phyloP scores from a whole-genome alignment of 2,888 invertebrate species.

The Mesopsocus fuscifrons region DNA sequence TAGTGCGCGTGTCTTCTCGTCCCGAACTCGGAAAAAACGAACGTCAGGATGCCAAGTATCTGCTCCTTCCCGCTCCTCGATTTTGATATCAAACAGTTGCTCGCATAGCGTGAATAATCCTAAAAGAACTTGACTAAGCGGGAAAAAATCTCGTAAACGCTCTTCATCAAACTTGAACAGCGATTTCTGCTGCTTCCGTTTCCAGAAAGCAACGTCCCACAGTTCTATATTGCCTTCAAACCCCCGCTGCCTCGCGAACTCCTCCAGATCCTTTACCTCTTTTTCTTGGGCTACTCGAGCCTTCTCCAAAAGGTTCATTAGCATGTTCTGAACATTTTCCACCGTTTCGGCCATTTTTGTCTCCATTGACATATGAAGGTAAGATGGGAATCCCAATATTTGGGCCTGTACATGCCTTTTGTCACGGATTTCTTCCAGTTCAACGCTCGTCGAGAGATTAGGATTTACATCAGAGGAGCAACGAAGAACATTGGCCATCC shows the following conservation, averaged over 20 bases:
- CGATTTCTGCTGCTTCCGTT: slow-evolving; percentile 48
- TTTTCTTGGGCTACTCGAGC: slow-evolving; percentile 55
- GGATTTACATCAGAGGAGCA: slow-evolving; percentile 17
- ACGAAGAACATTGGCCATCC: slow-evolving; percentile 51
- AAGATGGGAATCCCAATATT: slow-evolving; percentile 58
- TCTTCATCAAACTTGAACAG: slow-evolving; percentile 52
- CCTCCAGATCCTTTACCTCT: slow-evolving; percentile 49
- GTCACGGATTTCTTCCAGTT: slow-evolving; percentile 58
- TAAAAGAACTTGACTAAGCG: slow-evolving; percentile 56
- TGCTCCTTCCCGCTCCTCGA: slow-evolving; percentile 42
- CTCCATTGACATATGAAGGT: slow-evolving; percentile 75
- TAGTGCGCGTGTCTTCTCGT: slow-evolving; percentile 40
- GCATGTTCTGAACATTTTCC: slow-evolving; percentile 48
- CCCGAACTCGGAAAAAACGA: slow-evolving; percentile 59
- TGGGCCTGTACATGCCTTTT: slow-evolving; percentile 47
- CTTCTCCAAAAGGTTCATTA: slow-evolving; percentile 43
- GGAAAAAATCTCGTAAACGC: slow-evolving; percentile 60
- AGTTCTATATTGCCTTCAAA: slow-evolving; percentile 44
- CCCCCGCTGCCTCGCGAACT: slow-evolving; percentile 49
- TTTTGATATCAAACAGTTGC: slow-evolving; percentile 56
- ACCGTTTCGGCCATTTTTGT: slow-evolving; percentile 80
- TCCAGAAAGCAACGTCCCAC: slow-evolving; percentile 83
- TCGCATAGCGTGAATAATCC: slow-evolving; percentile 59
- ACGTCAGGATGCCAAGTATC: slow-evolving; percentile 77
- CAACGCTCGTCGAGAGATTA: slow-evolving; percentile 37